These are phyloP conservation scores for Leuciscus idus DNA, from an alignment of 2,113 vertebrate genomes.

Conservation along the genomic window DNA sequence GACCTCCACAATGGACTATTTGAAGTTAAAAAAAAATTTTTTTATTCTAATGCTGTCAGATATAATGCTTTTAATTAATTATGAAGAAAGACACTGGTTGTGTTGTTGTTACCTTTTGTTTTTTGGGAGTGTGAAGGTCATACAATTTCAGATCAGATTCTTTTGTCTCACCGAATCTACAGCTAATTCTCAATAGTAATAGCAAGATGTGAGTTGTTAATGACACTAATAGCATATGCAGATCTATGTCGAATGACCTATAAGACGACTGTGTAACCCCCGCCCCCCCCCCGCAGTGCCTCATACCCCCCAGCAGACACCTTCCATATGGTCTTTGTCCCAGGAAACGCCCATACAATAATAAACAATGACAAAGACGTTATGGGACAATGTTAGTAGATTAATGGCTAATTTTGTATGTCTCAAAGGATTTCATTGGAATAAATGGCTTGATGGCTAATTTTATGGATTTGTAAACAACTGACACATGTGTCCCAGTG, in stretches of 20 bases:
- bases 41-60: not conserved
- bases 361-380: constrained; percentile 27
- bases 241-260: constrained; percentile 25
- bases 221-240: constrained; percentile 2
- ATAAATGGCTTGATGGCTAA: not conserved
- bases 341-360: constrained; percentile 32
- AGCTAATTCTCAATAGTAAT: not conserved
- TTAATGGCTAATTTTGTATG: not conserved
- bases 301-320: not conserved
- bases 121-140: not conserved
- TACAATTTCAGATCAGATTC: no score
- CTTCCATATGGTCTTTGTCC: constrained; percentile 39
- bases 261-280: constrained; percentile 8
- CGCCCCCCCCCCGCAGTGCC: not conserved
- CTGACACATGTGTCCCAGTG: not conserved
- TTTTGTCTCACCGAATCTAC: not conserved
- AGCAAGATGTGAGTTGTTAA: constrained; percentile 1
- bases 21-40: no score
- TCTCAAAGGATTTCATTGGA: not conserved
- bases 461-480: not conserved
- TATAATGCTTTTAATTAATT: not conserved
- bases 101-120: no score
- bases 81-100: not conserved
- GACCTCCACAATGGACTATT: not conserved
- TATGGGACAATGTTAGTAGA: not conserved